A percentile compares a stretch with the other conserved stretches of the same genome.
Evolutionary conservation across 1,140 invertebrate genomes (phyloP).

Genomic region (Lycorma delicatula): DNA sequence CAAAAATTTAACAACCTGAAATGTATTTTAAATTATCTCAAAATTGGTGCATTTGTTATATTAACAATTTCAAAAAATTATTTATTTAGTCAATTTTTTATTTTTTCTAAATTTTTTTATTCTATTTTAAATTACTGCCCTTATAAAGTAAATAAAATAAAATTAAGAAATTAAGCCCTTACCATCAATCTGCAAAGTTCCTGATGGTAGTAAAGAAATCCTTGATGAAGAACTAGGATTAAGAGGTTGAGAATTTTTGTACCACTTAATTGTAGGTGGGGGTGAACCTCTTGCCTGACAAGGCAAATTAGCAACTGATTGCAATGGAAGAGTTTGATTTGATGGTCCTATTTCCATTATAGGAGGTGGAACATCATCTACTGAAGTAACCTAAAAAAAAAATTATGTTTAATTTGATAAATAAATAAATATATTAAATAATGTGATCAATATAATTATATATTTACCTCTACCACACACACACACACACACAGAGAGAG

Average conservation of each 20-base stretch:
- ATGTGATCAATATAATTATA: neutral
- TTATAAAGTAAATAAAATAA: too few species aligned
- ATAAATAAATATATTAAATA: conserved; percentile 1
- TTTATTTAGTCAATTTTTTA: too few species aligned
- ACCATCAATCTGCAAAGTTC: conserved; percentile 75
- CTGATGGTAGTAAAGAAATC: conserved; percentile 53
- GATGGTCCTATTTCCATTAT: conserved; percentile 81
- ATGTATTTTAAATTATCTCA: too few species aligned
- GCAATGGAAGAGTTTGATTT: conserved; percentile 80
- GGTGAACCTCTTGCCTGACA: conserved; percentile 70
- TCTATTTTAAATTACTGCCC: too few species aligned
- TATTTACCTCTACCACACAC: too few species aligned
- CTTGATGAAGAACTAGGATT: conserved; percentile 33
- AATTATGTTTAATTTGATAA: neutral
- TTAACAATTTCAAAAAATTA: too few species aligned
- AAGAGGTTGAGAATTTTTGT: conserved; percentile 61
- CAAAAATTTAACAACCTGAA: too few species aligned
- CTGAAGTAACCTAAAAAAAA: conserved; percentile 50
- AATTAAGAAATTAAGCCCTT: too few species aligned
- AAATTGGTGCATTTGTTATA: too few species aligned
- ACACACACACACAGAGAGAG: neutral
- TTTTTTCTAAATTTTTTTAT: too few species aligned
- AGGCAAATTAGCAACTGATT: conserved; percentile 67
- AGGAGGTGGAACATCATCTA: conserved; percentile 75
- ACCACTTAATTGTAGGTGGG: conserved; percentile 68